Conservation (phyloP, 2,888 invertebrate genomes). For the Pristionchus maxplancki region DNA sequence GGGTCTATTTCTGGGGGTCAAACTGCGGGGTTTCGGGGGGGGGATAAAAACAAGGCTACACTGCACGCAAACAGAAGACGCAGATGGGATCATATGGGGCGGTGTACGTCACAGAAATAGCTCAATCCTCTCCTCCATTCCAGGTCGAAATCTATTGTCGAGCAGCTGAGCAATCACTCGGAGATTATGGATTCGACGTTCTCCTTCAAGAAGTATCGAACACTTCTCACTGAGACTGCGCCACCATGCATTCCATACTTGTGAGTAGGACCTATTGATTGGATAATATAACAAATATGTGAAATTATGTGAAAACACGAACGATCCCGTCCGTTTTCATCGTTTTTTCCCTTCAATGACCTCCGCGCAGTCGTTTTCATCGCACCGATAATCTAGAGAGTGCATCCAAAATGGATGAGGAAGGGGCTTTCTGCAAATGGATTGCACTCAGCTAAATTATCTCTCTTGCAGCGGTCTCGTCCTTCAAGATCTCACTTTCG, state of each 20-base stretch:
- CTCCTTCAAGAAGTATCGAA: conserved; percentile 96
- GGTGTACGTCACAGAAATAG: not conserved
- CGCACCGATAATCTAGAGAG: not conserved
- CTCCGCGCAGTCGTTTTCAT: not conserved
- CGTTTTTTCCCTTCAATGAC: not conserved
- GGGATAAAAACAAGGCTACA: not conserved
- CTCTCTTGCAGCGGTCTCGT: conserved; percentile 88
- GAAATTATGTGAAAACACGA: not conserved
- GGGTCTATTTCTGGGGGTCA: conserved; percentile 54
- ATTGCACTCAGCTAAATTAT: not conserved
- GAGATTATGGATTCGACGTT: conserved; percentile 97
- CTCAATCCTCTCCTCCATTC: not conserved
- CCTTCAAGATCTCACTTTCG: conserved; percentile 97
- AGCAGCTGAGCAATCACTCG: conserved; percentile 87
- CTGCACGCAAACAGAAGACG: not conserved
- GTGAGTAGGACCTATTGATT: no score
- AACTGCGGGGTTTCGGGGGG: not conserved
- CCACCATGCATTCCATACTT: conserved; percentile 99
- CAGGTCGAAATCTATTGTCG: conserved; percentile 59
- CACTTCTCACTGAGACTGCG: conserved; percentile 92
- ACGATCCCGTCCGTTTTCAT: not conserved
- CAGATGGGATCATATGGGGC: not conserved
- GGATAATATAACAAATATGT: no score
- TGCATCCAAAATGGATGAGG: not conserved
- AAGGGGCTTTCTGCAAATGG: not conserved